A percentile compares a stretch with the other conserved stretches of the same genome.
Evolutionary conservation across 2,888 invertebrate genomes (phyloP).

Genomic region (Scaptomyza polygonia): DNA sequence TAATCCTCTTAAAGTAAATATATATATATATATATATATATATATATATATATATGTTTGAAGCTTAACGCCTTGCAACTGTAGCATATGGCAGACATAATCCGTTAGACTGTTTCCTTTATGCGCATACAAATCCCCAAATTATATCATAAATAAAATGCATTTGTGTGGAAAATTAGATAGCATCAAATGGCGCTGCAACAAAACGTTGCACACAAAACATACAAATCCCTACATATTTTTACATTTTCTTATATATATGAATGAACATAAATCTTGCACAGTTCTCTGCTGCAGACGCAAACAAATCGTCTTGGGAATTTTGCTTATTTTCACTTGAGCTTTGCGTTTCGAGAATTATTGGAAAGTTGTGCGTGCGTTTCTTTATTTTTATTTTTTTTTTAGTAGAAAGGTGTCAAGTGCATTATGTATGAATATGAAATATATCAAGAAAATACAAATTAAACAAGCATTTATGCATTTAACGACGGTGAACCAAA

Average conservation of each 20-base stretch:
- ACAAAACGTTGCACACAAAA: constrained; percentile 39
- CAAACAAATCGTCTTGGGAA: constrained; percentile 64
- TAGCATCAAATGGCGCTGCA: constrained; percentile 32
- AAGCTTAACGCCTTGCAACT: constrained; percentile 11
- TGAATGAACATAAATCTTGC: constrained; percentile 60
- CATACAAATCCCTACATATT: constrained; percentile 39
- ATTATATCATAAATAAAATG: constrained; percentile 73
- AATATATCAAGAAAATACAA: not conserved
- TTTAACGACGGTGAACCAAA: not conserved
- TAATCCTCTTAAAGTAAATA: constrained; percentile 17
- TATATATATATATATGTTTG: too few relatives aligned
- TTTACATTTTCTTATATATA: constrained; percentile 36
- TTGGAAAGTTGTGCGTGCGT: constrained; percentile 26
- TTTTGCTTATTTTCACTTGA: constrained; percentile 33
- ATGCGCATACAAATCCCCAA: constrained; percentile 45
- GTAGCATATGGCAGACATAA: constrained; percentile 25
- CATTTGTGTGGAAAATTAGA: constrained; percentile 74
- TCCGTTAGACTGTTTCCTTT: constrained; percentile 13
- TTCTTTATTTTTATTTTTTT: too few relatives aligned
- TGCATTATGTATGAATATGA: not conserved
- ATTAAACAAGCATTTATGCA: not conserved
- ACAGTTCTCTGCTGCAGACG: constrained; percentile 54
- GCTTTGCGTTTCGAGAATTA: constrained; percentile 35
- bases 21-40: too few relatives aligned
- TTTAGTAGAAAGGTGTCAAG: constrained; percentile 22